A percentile compares a stretch with the other conserved stretches of the same genome.
phyloP scores from a whole-genome alignment of 2,797 vertebrate genomes.

The Tamandua tetradactyla region DNA sequence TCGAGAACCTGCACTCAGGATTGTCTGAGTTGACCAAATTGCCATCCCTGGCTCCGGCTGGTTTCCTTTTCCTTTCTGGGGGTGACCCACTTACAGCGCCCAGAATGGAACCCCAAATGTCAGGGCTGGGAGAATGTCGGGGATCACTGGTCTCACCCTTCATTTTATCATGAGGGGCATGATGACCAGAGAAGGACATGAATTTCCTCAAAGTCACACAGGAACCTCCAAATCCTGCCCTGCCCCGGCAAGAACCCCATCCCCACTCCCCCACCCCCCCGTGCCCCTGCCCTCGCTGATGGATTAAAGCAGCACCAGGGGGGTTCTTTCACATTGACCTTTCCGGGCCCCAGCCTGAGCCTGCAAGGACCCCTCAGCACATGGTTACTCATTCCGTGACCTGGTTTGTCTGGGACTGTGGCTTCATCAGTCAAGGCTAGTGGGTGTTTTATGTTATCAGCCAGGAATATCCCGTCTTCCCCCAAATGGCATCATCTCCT shows the following conservation, averaged over 20 bases:
- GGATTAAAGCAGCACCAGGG: rapidly evolving
- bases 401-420: neutral
- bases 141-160: too few species aligned
- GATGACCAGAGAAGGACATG: neutral
- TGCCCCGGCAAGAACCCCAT: neutral
- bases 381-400: neutral
- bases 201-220: neutral
- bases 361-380: neutral
- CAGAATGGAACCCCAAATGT: neutral
- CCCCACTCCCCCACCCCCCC: neutral
- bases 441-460: neutral
- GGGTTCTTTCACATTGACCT: rapidly evolving
- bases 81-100: rapidly evolving
- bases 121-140: neutral
- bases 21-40: rapidly evolving
- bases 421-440: neutral
- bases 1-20: neutral
- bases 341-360: neutral
- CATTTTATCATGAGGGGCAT: neutral
- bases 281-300: neutral
- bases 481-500: too few species aligned
- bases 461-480: rapidly evolving
- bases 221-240: too few species aligned
- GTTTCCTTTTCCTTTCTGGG: neutral
- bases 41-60: rapidly evolving